Evolutionary conservation across 2,797 vertebrate genomes (phyloP).

Genomic region (Anas acuta): DNA sequence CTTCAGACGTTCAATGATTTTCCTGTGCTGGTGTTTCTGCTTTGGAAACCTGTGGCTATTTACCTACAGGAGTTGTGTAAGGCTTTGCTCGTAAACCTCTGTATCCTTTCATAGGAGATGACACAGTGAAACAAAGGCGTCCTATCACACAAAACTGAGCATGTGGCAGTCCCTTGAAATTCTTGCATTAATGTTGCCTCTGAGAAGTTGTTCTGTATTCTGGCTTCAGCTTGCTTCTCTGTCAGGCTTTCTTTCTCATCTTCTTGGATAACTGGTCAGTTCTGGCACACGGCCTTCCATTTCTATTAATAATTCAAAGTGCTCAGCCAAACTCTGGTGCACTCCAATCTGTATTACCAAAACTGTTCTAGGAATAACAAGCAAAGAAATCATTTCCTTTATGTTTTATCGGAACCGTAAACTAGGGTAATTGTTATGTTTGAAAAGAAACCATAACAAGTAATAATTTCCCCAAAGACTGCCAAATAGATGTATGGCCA

Average conservation of each 20-base stretch:
- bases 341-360: background rate
- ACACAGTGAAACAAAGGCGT: background rate
- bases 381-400: constrained; percentile 15
- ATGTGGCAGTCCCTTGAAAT: background rate
- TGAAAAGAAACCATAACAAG: background rate
- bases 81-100: background rate
- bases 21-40: background rate
- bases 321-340: constrained; percentile 11
- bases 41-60: background rate
- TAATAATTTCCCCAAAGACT: constrained; percentile 17
- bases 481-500: background rate
- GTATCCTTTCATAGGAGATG: background rate
- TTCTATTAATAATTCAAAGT: constrained; percentile 63
- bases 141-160: background rate
- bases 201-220: background rate
- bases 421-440: background rate
- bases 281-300: constrained; percentile 11
- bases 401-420: constrained; percentile 12
- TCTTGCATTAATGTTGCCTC: background rate
- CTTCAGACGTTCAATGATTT: background rate
- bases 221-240: background rate
- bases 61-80: background rate
- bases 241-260: background rate
- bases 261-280: constrained; percentile 12
- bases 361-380: constrained; percentile 25